Evolutionary conservation across 2,113 vertebrate species (phyloP).

Genomic region (Casuarius casuarius): DNA sequence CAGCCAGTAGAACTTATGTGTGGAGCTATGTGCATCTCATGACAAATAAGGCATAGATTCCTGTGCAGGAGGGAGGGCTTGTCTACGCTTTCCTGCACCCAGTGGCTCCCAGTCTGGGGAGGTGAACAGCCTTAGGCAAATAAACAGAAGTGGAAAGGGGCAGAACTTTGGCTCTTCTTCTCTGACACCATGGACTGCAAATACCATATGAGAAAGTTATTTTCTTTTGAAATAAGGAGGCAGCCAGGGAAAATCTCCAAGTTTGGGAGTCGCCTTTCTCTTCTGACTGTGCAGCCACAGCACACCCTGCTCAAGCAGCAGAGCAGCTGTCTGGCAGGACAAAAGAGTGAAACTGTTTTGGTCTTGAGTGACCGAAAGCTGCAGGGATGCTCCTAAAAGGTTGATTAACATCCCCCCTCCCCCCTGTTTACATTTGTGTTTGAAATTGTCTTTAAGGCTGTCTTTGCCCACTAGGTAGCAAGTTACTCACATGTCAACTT

Average conservation of each 20-base stretch:
- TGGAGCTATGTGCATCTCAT: not conserved
- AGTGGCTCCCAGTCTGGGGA: not conserved
- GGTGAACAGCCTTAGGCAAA: too few relatives aligned
- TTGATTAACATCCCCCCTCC: too few relatives aligned
- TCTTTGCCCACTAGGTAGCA: too few relatives aligned
- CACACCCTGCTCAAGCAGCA: accelerated
- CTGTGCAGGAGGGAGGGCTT: not conserved
- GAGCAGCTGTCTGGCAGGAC: accelerated
- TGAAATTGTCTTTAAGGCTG: too few relatives aligned
- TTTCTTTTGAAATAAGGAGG: not conserved
- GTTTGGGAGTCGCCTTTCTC: too few relatives aligned
- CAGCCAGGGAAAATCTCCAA: not conserved
- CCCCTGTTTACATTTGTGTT: too few relatives aligned
- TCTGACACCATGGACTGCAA: too few relatives aligned
- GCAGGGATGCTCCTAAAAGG: too few relatives aligned
- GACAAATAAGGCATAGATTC: not conserved
- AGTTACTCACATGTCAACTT: too few relatives aligned
- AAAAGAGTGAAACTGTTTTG: not conserved
- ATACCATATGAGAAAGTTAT: too few relatives aligned
- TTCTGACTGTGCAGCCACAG: not conserved
- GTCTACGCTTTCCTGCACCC: too few relatives aligned
- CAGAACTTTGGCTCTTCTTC: not conserved
- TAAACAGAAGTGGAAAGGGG: accelerated
- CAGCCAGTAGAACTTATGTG: not conserved
- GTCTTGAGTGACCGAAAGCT: not conserved